phyloP scores from a whole-genome alignment of 1,140 invertebrate genomes.

The Ips nitidus region DNA sequence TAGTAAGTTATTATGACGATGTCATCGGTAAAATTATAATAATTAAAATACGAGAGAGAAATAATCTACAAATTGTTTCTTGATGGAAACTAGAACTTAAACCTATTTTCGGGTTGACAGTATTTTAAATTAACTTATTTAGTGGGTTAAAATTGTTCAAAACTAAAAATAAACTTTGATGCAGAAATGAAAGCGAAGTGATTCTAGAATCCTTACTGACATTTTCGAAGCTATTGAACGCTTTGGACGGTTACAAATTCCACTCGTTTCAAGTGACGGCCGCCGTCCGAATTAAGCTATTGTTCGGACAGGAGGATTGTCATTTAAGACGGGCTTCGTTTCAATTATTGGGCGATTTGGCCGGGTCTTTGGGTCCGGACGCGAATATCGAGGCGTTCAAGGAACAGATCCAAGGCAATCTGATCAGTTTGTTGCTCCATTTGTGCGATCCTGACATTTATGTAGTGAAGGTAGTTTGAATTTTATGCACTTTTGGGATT shows the following conservation, averaged over 20 bases:
- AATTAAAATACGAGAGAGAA: too few species aligned
- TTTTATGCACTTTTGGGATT: neutral
- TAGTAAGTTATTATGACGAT: too few species aligned
- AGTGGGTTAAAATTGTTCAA: neutral
- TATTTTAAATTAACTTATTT: too few species aligned
- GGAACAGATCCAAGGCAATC: slow-evolving; percentile 72
- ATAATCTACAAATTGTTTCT: too few species aligned
- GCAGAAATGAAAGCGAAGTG: slow-evolving; percentile 54
- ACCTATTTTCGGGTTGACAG: too few species aligned
- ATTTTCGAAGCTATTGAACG: slow-evolving; percentile 57
- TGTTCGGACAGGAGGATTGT: slow-evolving; percentile 57
- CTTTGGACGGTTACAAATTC: slow-evolving; percentile 46
- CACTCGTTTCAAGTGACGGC: slow-evolving; percentile 55
- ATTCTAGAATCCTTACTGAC: slow-evolving; percentile 61
- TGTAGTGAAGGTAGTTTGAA: slow-evolving; percentile 63
- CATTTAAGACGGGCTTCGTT: slow-evolving; percentile 67
- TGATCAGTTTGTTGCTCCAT: slow-evolving; percentile 74
- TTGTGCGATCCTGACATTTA: slow-evolving; percentile 69
- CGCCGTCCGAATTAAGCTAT: slow-evolving; percentile 59
- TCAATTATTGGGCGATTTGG: slow-evolving; percentile 71
- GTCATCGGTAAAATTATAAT: too few species aligned
- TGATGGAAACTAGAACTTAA: too few species aligned
- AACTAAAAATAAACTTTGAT: neutral
- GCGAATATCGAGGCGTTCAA: slow-evolving; percentile 59
- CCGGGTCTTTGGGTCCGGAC: slow-evolving; percentile 52